Evolutionary conservation across 1,140 invertebrate species (phyloP).

Genomic region (Polypedilum vanderplanki): DNA sequence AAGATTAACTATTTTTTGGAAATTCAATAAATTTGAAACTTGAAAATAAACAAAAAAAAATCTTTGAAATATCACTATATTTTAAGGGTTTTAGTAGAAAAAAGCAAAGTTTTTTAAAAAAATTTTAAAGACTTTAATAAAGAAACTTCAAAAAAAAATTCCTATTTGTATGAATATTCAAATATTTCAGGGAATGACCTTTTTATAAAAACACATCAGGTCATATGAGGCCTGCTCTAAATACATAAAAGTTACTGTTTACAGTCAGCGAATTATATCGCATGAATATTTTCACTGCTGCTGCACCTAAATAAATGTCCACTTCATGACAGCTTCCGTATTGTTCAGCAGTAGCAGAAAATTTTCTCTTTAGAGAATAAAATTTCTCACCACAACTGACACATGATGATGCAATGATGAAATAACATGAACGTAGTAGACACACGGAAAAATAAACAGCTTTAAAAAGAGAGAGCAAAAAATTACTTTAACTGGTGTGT

Average conservation of each 20-base stretch:
- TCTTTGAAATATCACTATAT: too few relatives aligned
- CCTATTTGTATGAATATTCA: too few relatives aligned
- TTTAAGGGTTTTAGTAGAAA: too few relatives aligned
- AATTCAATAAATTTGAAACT: too few relatives aligned
- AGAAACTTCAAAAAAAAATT: too few relatives aligned
- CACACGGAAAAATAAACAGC: not conserved
- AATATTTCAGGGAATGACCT: too few relatives aligned
- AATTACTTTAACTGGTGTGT: conserved; percentile 60
- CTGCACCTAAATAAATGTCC: conserved; percentile 17
- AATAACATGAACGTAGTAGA: not conserved
- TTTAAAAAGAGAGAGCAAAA: not conserved
- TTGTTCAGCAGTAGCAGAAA: not conserved
- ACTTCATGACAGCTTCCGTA: not conserved
- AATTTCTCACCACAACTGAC: not conserved
- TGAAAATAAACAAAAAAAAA: too few relatives aligned
- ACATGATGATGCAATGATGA: not conserved
- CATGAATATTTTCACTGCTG: not conserved
- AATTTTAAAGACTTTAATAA: too few relatives aligned
- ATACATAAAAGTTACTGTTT: not conserved
- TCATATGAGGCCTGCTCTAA: conserved; percentile 16
- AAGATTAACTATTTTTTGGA: too few relatives aligned
- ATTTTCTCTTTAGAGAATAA: not conserved
- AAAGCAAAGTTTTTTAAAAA: too few relatives aligned
- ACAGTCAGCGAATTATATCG: not conserved
- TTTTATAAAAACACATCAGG: not conserved